phyloP scores from a whole-genome alignment of 2,113 vertebrate species.

The Tamias sibiricus region DNA sequence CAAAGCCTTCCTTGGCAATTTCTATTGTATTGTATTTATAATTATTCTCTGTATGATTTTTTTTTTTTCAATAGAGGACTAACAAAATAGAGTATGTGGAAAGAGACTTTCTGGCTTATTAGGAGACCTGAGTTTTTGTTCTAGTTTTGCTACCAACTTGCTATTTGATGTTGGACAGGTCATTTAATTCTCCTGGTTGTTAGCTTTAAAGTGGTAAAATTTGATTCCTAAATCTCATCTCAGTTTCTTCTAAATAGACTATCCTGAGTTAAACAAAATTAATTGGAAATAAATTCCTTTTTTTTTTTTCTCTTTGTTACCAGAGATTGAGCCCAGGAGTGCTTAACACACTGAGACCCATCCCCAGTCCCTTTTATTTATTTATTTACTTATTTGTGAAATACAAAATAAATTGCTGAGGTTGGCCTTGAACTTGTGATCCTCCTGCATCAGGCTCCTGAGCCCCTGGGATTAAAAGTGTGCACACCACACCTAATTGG shows the following conservation, averaged over 20 bases:
- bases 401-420: no score
- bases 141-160: background rate
- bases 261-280: background rate
- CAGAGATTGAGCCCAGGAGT: no score
- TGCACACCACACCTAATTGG: background rate
- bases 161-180: background rate
- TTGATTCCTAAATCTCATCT: background rate
- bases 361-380: no score
- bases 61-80: background rate
- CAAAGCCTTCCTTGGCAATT: background rate
- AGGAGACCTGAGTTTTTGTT: background rate
- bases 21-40: background rate
- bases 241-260: background rate
- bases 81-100: background rate
- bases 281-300: background rate
- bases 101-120: background rate
- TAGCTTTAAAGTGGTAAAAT: background rate
- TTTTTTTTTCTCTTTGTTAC: no score
- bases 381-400: no score
- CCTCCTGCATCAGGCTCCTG: no score
- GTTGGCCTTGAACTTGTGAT: no score
- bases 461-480: no score
- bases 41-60: background rate
- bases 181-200: background rate
- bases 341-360: no score